Evolutionary conservation across 2,888 invertebrate species (phyloP).

Genomic region (Diaperis boleti): DNA sequence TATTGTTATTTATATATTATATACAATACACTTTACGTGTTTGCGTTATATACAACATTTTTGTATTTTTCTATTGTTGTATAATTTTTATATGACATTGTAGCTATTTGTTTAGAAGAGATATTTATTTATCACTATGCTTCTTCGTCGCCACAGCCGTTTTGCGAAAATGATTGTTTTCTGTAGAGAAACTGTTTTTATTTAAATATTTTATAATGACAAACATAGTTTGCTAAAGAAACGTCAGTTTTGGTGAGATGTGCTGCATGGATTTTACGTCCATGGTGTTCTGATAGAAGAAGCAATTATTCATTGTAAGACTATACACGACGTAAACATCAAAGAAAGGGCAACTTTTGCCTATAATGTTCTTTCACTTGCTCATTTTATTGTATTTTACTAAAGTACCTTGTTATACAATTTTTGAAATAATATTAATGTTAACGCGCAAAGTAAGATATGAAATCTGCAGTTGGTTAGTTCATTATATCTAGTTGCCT

Average conservation of each 20-base stretch:
- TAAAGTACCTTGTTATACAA: constrained; percentile 10
- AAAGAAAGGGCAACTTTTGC: too few species aligned
- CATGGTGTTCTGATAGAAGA: constrained; percentile 32
- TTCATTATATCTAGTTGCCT: too few species aligned
- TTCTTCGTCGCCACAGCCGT: constrained; percentile 9
- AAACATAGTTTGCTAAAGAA: background rate
- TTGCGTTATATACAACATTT: constrained; percentile 29
- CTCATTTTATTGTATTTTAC: constrained; percentile 12
- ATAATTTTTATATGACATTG: constrained; percentile 20
- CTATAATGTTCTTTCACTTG: constrained; percentile 8
- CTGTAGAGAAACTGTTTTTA: background rate
- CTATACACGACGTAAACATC: too few species aligned
- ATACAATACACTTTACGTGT: constrained; percentile 20
- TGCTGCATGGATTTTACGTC: constrained; percentile 14
- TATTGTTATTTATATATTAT: constrained; percentile 32
- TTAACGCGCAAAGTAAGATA: constrained; percentile 2
- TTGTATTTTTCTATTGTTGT: constrained; percentile 42
- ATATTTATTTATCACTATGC: constrained; percentile 27
- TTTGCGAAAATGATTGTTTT: background rate
- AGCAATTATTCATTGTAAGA: constrained; percentile 11
- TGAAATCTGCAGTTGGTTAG: too few species aligned
- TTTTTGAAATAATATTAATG: constrained; percentile 3
- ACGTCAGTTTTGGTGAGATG: background rate
- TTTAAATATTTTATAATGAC: background rate
- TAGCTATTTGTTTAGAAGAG: constrained; percentile 9